Percentiles rank a stretch among this genome's conserved stretches.
Evolutionary conservation across 2,888 invertebrate species (phyloP).

Genomic region (Callyntrura sp.): DNA sequence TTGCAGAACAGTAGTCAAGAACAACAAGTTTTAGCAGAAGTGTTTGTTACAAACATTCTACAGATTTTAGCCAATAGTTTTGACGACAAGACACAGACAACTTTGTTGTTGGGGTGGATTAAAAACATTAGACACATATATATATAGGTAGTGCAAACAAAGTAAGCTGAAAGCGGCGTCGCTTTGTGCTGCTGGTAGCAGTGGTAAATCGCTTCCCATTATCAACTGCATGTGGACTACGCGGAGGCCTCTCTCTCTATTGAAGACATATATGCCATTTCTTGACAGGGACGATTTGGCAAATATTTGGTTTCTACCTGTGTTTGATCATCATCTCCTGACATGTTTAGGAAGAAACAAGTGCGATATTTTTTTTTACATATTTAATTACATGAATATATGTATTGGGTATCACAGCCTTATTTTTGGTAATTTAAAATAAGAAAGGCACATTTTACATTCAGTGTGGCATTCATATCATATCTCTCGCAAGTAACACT

Average conservation of each 20-base stretch:
- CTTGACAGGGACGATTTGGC: background rate
- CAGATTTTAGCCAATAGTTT: background rate
- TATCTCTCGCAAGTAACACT: no score
- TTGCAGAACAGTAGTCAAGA: background rate
- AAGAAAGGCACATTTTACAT: no score
- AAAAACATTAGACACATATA: background rate
- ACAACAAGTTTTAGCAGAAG: background rate
- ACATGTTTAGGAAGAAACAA: conserved; percentile 52
- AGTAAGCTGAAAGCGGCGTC: background rate
- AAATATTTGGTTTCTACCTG: background rate
- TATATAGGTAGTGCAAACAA: conserved; percentile 11
- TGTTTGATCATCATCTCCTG: background rate
- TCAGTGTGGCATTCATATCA: no score
- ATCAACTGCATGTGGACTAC: background rate
- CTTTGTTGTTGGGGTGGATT: background rate
- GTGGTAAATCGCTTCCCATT: background rate
- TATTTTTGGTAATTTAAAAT: no score
- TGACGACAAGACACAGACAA: background rate
- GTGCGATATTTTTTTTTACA: conserved; percentile 38
- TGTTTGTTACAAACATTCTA: no score
- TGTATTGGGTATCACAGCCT: no score
- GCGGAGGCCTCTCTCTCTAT: background rate
- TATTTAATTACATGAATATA: conserved; percentile 3
- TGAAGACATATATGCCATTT: background rate
- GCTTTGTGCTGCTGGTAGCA: background rate